Evolutionary conservation across 2,888 invertebrate genomes (phyloP), one percentile per base, ranked within the genome.

Genomic region (Chamaedrilus cognettii): DNA sequence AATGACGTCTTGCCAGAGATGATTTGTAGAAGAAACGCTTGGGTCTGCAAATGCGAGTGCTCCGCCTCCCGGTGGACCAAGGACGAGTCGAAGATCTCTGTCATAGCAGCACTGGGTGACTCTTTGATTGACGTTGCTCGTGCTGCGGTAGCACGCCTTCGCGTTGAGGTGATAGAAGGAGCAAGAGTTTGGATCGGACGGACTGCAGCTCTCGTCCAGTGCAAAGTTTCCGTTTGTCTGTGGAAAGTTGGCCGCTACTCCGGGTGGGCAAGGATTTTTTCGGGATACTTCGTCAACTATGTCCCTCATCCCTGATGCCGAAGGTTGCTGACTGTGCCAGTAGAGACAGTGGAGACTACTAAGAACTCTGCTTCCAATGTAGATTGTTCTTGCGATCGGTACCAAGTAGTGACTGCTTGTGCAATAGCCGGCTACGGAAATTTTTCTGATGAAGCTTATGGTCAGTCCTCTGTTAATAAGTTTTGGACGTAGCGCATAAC

Each of bases 41-140:
- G 65, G 55, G 55, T 65, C 65, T 19, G 28, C 34, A 33, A 65
- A 51, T 19, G 60, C 55, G 7, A 65, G 28, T n/a, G 52, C 52
- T 34, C 65, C 65, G 28, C 65, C 65, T 19, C 65, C 65, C 19
- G 60, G 60, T 7, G 60, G 60, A n/a, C 65, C 65, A 2, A 65
- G 15, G 2, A 65, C 33, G 23, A 65, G 55, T 28, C 23, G 19
- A 26, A n/a, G 23, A 23, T 50, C 26, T 15, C 26, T 33, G 42
- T 65, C 50, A 34, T 65, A 65, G 60, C 65, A 65, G 35, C 65
- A 65, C 49, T 65, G 52, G 23, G 35, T 31, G 1, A 52, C 51
- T 3, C 35, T 34, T 30, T 32, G 30, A 30, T 52, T 52, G 23
- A 50, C 50, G 26, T 65, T 65, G 60, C 32, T 60, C n/a, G 51